Conservation (phyloP, 1,140 invertebrate genomes). For the Drepana arcuata region DNA sequence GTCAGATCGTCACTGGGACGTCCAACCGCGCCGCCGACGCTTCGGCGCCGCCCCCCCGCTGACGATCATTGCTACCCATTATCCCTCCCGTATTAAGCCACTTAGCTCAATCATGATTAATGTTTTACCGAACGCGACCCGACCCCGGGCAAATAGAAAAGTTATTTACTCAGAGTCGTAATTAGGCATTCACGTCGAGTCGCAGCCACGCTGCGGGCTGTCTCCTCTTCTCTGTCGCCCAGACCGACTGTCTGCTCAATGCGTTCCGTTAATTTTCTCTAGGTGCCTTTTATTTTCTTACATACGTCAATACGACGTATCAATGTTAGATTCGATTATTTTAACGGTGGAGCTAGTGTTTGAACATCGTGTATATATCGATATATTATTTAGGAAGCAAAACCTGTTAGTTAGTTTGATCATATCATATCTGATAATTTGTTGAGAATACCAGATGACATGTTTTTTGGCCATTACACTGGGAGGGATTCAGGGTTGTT, state of each 20-base stretch:
- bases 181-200: slow-evolving; percentile 66
- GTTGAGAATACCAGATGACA: too few species aligned
- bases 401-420: too few species aligned
- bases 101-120: slow-evolving; percentile 72
- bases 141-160: slow-evolving; percentile 59
- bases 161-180: slow-evolving; percentile 65
- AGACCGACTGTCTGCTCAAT: slow-evolving; percentile 48
- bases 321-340: too few species aligned
- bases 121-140: slow-evolving; percentile 61
- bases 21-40: slow-evolving; percentile 37
- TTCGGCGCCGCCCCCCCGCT: slow-evolving; percentile 53
- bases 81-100: slow-evolving; percentile 67
- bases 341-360: too few species aligned
- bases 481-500: too few species aligned
- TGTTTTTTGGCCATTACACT: too few species aligned
- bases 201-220: slow-evolving; percentile 42
- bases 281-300: slow-evolving; percentile 21
- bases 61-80: slow-evolving; percentile 61
- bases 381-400: too few species aligned
- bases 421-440: too few species aligned
- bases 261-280: slow-evolving; percentile 29
- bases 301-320: too few species aligned
- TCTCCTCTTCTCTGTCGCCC: slow-evolving; percentile 37
- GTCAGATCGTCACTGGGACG: slow-evolving; percentile 29
- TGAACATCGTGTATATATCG: too few species aligned